Conservation (phyloP, 2,113 vertebrate genomes). For the Pungitius pungitius region DNA sequence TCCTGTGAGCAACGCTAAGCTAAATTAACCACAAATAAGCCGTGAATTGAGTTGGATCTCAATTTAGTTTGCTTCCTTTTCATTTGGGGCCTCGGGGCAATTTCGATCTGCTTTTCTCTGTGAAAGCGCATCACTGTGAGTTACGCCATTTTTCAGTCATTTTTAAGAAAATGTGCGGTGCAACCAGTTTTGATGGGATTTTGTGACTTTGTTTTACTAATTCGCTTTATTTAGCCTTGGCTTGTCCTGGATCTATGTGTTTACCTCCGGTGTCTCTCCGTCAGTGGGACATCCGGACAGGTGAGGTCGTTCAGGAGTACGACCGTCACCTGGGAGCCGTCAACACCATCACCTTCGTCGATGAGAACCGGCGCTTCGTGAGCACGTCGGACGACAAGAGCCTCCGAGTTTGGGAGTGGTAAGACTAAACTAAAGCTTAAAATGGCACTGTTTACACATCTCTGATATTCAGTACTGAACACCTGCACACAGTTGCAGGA, state of each 20-base stretch:
- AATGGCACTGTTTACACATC: neutral
- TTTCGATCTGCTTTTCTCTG: constrained; percentile 10
- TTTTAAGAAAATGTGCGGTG: neutral
- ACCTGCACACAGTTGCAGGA: neutral
- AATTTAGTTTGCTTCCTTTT: constrained; percentile 20
- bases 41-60: constrained; percentile 37
- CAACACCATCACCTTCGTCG: constrained; percentile 99
- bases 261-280: constrained; percentile 2
- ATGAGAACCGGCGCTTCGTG: constrained; percentile 98
- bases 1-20: constrained; percentile 34
- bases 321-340: constrained; percentile 97
- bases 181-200: constrained; percentile 2
- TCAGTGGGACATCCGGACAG: constrained; percentile 95
- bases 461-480: neutral
- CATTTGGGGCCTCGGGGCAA: neutral
- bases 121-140: constrained; percentile 10
- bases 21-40: neutral
- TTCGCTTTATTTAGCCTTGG: neutral
- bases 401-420: constrained; percentile 99
- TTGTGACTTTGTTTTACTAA: neutral
- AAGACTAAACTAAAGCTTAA: constrained; percentile 67
- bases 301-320: constrained; percentile 97
- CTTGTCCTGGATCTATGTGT: neutral
- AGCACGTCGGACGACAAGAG: constrained; percentile 99
- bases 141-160: constrained; percentile 14